These are phyloP conservation scores for Leptura quadrifasciata DNA, from an alignment of 2,888 invertebrate species.

Conservation along the genomic window DNA sequence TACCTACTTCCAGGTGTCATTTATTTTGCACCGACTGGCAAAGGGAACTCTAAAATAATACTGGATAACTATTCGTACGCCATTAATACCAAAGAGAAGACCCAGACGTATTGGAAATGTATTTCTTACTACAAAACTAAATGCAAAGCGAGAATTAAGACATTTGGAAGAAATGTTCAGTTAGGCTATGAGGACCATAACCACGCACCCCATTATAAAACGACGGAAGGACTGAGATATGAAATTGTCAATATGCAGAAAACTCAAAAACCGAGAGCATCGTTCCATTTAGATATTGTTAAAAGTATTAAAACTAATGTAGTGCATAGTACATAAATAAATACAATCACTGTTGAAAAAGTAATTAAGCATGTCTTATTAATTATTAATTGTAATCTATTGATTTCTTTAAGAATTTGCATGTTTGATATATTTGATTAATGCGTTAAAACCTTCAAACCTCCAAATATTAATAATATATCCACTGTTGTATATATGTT, in stretches of 20 bases:
- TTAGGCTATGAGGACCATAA: constrained; percentile 55
- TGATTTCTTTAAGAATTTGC: no score
- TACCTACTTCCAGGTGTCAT: constrained; percentile 55
- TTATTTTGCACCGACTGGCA: constrained; percentile 59
- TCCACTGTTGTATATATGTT: no score
- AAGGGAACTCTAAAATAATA: constrained; percentile 60
- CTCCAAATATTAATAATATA: no score
- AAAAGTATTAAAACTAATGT: no score
- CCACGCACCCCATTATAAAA: constrained; percentile 52
- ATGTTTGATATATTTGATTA: no score
- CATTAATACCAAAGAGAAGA: constrained; percentile 45
- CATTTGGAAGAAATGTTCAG: constrained; percentile 53
- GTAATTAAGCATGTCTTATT: no score
- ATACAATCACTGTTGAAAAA: no score
- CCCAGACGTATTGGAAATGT: constrained; percentile 60
- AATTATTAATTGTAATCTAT: no score
- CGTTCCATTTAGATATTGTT: no score
- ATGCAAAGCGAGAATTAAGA: constrained; percentile 58
- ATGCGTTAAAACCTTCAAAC: no score
- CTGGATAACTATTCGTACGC: constrained; percentile 57
- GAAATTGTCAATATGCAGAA: constrained; percentile 43
- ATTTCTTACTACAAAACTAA: constrained; percentile 58
- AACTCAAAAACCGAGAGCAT: constrained; percentile 18
- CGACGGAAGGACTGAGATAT: constrained; percentile 35
- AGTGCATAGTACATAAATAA: no score